Evolutionary conservation across 1,140 invertebrate genomes (phyloP).

Genomic region (Capitella teleta): DNA sequence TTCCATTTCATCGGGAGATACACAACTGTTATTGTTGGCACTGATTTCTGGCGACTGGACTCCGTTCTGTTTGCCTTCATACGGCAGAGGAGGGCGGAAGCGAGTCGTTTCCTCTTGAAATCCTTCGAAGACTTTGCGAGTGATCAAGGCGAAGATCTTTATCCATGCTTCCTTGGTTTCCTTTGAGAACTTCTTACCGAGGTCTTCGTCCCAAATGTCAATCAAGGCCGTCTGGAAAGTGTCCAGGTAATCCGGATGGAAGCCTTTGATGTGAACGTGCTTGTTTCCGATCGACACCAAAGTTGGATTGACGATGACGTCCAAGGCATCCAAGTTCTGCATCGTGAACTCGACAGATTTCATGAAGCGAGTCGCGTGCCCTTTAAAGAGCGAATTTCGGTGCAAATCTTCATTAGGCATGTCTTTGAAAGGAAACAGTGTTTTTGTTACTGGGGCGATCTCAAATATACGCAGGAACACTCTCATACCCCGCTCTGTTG

Average conservation of each 20-base stretch:
- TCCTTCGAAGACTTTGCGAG: neutral
- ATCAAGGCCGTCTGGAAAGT: conserved; percentile 18
- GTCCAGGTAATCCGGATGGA: conserved; percentile 16
- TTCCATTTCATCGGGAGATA: no score
- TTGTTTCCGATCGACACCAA: conserved; percentile 17
- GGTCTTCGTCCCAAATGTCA: conserved; percentile 15
- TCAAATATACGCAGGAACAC: conserved; percentile 21
- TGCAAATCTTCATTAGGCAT: conserved; percentile 14
- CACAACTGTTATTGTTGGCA: no score
- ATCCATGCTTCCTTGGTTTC: conserved; percentile 14
- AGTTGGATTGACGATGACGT: conserved; percentile 14
- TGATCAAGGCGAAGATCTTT: conserved; percentile 13
- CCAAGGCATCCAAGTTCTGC: conserved; percentile 19
- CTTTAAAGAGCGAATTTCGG: conserved; percentile 16
- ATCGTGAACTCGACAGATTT: conserved; percentile 22
- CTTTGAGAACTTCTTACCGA: conserved; percentile 13
- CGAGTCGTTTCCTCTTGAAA: no score
- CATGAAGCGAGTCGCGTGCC: conserved; percentile 25
- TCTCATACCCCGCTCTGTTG: conserved; percentile 9
- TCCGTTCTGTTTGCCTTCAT: no score
- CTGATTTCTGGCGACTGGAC: no score
- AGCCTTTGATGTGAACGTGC: conserved; percentile 19
- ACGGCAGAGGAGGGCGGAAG: no score
- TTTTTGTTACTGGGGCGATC: conserved; percentile 16
- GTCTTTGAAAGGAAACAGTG: conserved; percentile 18